Evolutionary conservation across 2,888 invertebrate genomes (phyloP), one percentile per base, ranked within the genome.

Genomic region (Euphydryas editha): DNA sequence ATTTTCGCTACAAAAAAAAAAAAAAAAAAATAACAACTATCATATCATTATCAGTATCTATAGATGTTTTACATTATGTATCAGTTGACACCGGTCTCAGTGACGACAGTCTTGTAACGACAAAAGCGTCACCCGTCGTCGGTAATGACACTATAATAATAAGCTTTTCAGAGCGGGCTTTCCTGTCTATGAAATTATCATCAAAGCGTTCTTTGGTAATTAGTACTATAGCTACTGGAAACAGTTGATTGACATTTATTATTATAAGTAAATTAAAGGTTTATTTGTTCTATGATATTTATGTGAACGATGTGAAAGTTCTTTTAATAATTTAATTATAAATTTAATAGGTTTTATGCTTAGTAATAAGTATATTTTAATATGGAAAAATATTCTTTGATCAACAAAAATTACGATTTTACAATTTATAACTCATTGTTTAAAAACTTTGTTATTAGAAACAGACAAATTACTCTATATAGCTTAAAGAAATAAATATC

Each of bases 61-160:
- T 54, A 36, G 1, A 36, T 54, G 30, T 24, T 36, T 17, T n/a
- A 54, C 17, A 24, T 54, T 54, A 30, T 54, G 54, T 30, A 54
- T 54, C 21, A 30, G 58, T 44, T 64, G 64, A 68, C 58, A 64
- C 49, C 42, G 20, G 46, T 18, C 8, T 17, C 56, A 24, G 44
- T 36, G 42, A 62, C 72, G 71, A 58, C 51, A 51, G 36, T 36
- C 21, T 21, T 73, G 73, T 86, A 85, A 86, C 84, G 74, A 80
- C 84, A 84, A 85, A 85, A 75, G 81, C 80, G 79, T 76, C 77
- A 78, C 75, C 69, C 18, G 63, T 47, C 47, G 47, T 24, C 63
- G 74, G 77, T 82, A 86, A 82, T 82, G 80, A 78, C 77, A 79
- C 76, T 73, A 67, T 80, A 81, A 82, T 83, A 76, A 81, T 79